Evolutionary conservation across 1,140 invertebrate genomes (phyloP).

Genomic region (Philaenus spumarius): DNA sequence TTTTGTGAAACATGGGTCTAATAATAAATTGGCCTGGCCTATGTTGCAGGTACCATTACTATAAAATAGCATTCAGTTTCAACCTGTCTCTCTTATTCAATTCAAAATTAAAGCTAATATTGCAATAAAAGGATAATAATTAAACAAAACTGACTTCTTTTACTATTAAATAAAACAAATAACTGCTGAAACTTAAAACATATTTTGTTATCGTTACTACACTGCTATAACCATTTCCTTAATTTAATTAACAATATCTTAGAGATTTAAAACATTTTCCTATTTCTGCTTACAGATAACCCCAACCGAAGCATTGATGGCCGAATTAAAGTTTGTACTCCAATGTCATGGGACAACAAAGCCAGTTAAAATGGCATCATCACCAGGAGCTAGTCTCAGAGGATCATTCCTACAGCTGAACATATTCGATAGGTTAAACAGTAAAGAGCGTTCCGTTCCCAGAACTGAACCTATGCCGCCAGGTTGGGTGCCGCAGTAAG

Average conservation of each 20-base stretch:
- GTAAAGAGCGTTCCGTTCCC: too few relatives aligned
- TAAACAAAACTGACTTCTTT: not conserved
- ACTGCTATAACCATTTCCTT: not conserved
- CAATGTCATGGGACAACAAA: constrained; percentile 62
- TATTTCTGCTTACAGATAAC: constrained; percentile 49
- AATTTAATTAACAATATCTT: not conserved
- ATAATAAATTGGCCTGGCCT: too few relatives aligned
- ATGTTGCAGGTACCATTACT: too few relatives aligned
- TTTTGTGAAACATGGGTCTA: too few relatives aligned
- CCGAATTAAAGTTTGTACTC: constrained; percentile 68
- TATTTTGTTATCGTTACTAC: not conserved
- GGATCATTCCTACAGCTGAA: constrained; percentile 15
- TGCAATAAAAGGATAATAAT: not conserved
- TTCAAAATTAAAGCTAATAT: not conserved
- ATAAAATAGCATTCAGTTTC: too few relatives aligned
- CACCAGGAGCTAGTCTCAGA: constrained; percentile 7
- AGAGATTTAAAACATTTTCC: not conserved
- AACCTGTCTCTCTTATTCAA: too few relatives aligned
- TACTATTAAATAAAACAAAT: not conserved
- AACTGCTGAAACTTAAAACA: not conserved
- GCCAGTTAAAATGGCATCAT: constrained; percentile 29
- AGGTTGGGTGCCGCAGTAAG: too few relatives aligned
- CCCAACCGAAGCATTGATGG: constrained; percentile 57
- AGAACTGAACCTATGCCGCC: too few relatives aligned
- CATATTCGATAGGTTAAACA: not conserved